Percentiles rank a stretch among this genome's conserved stretches.
Conservation (phyloP, 2,888 invertebrate genomes). For the Acleris literana region DNA sequence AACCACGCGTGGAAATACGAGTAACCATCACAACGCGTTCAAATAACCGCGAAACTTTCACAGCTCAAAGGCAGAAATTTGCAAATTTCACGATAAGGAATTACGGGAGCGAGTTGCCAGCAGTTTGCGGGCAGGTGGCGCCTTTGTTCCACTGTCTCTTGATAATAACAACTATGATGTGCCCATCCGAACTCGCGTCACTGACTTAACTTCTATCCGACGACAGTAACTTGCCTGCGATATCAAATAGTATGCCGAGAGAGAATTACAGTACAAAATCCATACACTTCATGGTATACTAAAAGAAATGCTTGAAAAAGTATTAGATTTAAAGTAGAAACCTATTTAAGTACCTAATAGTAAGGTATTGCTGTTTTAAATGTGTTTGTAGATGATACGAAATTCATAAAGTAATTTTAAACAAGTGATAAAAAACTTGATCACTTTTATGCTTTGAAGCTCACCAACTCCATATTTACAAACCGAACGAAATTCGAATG, state of each 20-base stretch:
- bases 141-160: slow-evolving; percentile 61
- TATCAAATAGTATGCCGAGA: slow-evolving; percentile 2
- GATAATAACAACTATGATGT: slow-evolving; percentile 65
- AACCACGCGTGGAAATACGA: slow-evolving; percentile 13
- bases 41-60: slow-evolving; percentile 55
- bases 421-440: too few species aligned
- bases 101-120: slow-evolving; percentile 62
- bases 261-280: background rate
- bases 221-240: slow-evolving; percentile 10
- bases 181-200: slow-evolving; percentile 45
- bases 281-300: background rate
- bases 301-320: too few species aligned
- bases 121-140: slow-evolving; percentile 59
- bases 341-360: too few species aligned
- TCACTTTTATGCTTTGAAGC: too few species aligned
- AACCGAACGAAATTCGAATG: background rate
- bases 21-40: slow-evolving; percentile 8
- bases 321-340: too few species aligned
- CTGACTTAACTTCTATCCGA: slow-evolving; percentile 50
- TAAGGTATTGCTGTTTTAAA: too few species aligned
- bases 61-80: slow-evolving; percentile 57
- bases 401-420: too few species aligned
- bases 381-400: too few species aligned
- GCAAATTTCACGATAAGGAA: slow-evolving; percentile 51
- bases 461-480: background rate